Evolutionary conservation across 2,888 invertebrate species (phyloP).

Genomic region (Serrognathus titanus): DNA sequence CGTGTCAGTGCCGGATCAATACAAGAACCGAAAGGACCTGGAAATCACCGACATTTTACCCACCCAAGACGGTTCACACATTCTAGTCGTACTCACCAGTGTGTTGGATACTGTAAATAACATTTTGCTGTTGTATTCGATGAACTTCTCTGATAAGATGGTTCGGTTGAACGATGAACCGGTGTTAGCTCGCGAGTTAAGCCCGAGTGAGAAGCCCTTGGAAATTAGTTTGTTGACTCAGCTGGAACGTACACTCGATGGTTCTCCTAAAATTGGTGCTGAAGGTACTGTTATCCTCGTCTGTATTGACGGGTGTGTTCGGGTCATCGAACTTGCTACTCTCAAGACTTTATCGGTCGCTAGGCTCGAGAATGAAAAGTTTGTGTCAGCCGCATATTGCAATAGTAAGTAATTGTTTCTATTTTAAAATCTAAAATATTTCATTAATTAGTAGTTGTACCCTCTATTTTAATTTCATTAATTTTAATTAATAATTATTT

Average conservation of each 20-base stretch:
- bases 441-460: no score
- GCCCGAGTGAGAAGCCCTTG: slow-evolving; percentile 63
- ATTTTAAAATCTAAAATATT: not conserved
- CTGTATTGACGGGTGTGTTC: slow-evolving; percentile 70
- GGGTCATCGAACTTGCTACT: slow-evolving; percentile 68
- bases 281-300: slow-evolving; percentile 68
- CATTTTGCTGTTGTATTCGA: slow-evolving; percentile 55
- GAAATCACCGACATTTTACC: slow-evolving; percentile 64
- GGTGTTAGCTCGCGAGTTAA: slow-evolving; percentile 58
- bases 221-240: slow-evolving; percentile 68
- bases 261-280: slow-evolving; percentile 32
- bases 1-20: slow-evolving; percentile 53
- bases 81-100: slow-evolving; percentile 58
- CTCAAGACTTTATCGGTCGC: slow-evolving; percentile 68
- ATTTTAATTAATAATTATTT: no score
- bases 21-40: slow-evolving; percentile 52
- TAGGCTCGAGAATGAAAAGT: slow-evolving; percentile 64
- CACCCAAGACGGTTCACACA: slow-evolving; percentile 65
- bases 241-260: slow-evolving; percentile 36
- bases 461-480: no score
- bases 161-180: slow-evolving; percentile 60
- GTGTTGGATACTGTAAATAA: slow-evolving; percentile 39
- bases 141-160: slow-evolving; percentile 52
- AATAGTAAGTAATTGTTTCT: slow-evolving; percentile 58
- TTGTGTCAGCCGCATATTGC: slow-evolving; percentile 81